Conservation (phyloP, 2,888 invertebrate genomes). For the Parnassius orleans region DNA sequence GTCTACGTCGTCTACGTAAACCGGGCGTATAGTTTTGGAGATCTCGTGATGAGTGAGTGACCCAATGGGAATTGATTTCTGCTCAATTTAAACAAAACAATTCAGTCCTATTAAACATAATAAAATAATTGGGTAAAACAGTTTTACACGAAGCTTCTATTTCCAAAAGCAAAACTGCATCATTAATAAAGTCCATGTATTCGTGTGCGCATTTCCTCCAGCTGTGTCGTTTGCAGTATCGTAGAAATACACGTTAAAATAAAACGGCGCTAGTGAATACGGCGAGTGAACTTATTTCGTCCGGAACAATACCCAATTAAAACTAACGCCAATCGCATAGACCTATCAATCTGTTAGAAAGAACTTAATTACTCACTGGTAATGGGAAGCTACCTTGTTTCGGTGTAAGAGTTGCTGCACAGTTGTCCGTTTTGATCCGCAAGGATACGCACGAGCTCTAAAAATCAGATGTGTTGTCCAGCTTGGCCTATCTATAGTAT, state of each 20-base stretch:
- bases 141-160: neutral
- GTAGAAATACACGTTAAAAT: slow-evolving; percentile 10
- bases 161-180: slow-evolving; percentile 1
- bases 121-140: too few relatives aligned
- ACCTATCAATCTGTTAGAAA: slow-evolving; percentile 29
- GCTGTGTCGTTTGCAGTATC: slow-evolving; percentile 12
- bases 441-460: neutral
- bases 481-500: too few relatives aligned
- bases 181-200: slow-evolving; percentile 18
- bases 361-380: slow-evolving; percentile 21
- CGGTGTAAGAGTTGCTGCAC: neutral
- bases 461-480: too few relatives aligned
- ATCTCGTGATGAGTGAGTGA: too few relatives aligned
- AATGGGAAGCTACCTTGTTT: slow-evolving; percentile 7
- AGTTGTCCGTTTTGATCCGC: slow-evolving; percentile 4
- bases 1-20: too few relatives aligned
- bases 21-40: too few relatives aligned
- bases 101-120: too few relatives aligned
- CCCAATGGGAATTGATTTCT: too few relatives aligned
- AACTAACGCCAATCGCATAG: slow-evolving; percentile 33
- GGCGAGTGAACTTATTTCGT: slow-evolving; percentile 18
- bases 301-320: slow-evolving; percentile 30
- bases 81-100: too few relatives aligned
- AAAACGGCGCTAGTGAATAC: neutral
- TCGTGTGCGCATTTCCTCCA: slow-evolving; percentile 30